Conservation (phyloP, 1,140 invertebrate species). For the Pseudomyrmex cubaensis region DNA sequence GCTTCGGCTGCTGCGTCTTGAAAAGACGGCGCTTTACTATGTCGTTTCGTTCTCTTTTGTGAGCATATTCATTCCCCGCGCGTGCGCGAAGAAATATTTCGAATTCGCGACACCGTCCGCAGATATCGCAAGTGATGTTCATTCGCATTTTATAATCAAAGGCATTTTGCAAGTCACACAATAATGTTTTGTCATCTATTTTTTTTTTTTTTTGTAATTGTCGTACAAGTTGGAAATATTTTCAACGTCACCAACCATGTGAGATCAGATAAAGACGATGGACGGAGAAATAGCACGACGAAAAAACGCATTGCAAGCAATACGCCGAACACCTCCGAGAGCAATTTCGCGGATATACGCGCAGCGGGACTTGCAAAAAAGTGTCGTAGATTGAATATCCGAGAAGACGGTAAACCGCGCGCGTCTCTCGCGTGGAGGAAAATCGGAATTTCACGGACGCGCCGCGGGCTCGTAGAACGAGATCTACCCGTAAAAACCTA, state of each 20-base stretch:
- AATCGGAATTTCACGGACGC: slow-evolving; percentile 63
- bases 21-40: slow-evolving; percentile 1
- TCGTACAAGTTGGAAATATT: no score
- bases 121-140: no score
- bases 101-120: not conserved
- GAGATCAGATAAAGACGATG: not conserved
- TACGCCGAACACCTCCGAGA: not conserved
- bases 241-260: no score
- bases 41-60: not conserved
- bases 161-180: no score
- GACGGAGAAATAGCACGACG: not conserved
- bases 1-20: not conserved
- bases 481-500: slow-evolving; percentile 49
- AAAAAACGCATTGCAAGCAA: not conserved
- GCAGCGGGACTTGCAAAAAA: slow-evolving; percentile 23
- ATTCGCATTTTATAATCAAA: no score
- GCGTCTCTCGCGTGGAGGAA: slow-evolving; percentile 39
- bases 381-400: slow-evolving; percentile 50
- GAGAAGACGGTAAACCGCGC: slow-evolving; percentile 24
- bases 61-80: not conserved
- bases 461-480: not conserved
- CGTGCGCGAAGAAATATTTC: not conserved
- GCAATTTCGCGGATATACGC: slow-evolving; percentile 37
- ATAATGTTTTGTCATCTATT: no score
- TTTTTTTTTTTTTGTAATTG: no score